phyloP scores from a whole-genome alignment of 53 echinoderm and acorn worm genomes.

The Antedon mediterranea region DNA sequence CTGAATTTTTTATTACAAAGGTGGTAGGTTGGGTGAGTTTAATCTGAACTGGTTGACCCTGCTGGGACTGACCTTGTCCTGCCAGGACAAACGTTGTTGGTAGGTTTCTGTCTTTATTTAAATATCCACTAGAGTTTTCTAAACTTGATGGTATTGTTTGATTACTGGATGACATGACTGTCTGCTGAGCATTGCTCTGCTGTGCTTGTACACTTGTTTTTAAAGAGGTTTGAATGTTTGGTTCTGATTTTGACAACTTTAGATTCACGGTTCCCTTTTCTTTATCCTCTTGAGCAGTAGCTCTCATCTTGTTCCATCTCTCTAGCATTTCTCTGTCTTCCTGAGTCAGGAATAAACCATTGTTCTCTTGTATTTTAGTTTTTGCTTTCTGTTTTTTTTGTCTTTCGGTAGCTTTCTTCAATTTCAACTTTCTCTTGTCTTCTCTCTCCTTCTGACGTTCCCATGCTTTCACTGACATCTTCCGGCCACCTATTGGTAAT shows the following conservation, averaged over 20 bases:
- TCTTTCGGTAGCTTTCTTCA: slow-evolving; percentile 39
- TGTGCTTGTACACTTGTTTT: not conserved
- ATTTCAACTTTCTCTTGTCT: slow-evolving; percentile 47
- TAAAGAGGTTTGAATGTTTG: not conserved
- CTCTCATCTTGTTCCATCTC: slow-evolving; percentile 67
- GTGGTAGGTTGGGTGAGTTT: not conserved
- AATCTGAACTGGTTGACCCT: not conserved
- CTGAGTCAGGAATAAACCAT: slow-evolving; percentile 38
- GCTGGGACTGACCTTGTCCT: not conserved
- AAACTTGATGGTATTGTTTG: not conserved
- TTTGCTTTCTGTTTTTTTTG: slow-evolving; percentile 10
- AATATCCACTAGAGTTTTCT: not conserved
- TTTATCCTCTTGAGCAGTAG: not conserved
- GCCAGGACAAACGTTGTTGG: not conserved
- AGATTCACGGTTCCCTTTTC: not conserved
- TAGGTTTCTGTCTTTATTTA: not conserved
- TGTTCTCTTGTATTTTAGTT: not conserved
- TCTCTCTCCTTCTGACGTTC: slow-evolving; percentile 82
- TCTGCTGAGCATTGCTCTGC: not conserved
- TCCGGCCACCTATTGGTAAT: slow-evolving; percentile 26
- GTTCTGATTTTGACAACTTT: not conserved
- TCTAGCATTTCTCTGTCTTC: slow-evolving; percentile 77
- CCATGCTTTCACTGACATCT: slow-evolving; percentile 64
- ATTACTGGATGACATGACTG: not conserved
- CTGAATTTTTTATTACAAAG: not conserved